These are phyloP conservation scores for Avahi laniger DNA, from an alignment of 2,797 vertebrate genomes.

Conservation along the genomic window DNA sequence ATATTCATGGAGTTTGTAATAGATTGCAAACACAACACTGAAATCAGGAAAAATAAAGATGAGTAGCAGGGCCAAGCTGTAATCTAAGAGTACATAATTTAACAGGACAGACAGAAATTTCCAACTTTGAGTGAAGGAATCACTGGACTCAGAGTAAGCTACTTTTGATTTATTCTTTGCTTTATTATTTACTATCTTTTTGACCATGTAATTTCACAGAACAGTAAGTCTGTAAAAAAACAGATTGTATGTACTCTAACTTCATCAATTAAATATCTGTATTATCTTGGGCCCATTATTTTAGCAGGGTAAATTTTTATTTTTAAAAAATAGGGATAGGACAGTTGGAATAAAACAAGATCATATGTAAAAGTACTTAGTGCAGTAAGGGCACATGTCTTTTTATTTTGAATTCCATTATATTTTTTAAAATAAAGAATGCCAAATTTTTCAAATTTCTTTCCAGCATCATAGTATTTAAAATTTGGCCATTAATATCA, in stretches of 20 bases:
- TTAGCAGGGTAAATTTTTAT: not conserved
- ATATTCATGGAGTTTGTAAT: not conserved
- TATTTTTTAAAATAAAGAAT: not conserved
- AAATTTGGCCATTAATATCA: not conserved
- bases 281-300: not conserved
- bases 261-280: not conserved
- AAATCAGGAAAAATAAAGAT: not conserved
- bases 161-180: not conserved
- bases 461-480: not conserved
- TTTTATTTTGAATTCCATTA: conserved; percentile 26
- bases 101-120: not conserved
- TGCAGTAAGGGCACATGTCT: not conserved
- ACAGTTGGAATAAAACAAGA: not conserved
- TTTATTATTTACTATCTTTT: not conserved
- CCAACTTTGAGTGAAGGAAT: not conserved
- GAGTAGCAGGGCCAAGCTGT: not conserved
- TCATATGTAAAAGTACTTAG: not conserved
- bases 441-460: not conserved
- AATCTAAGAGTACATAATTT: not conserved
- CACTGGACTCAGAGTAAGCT: not conserved
- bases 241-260: not conserved
- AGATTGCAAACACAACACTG: not conserved
- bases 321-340: not conserved
- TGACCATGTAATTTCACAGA: not conserved
- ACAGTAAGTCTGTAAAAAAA: not conserved